A percentile compares a stretch with the other conserved stretches of the same genome.
These are phyloP conservation scores for Cercocebus atys DNA, from an alignment of 2,113 vertebrate species.

Conservation along the genomic window DNA sequence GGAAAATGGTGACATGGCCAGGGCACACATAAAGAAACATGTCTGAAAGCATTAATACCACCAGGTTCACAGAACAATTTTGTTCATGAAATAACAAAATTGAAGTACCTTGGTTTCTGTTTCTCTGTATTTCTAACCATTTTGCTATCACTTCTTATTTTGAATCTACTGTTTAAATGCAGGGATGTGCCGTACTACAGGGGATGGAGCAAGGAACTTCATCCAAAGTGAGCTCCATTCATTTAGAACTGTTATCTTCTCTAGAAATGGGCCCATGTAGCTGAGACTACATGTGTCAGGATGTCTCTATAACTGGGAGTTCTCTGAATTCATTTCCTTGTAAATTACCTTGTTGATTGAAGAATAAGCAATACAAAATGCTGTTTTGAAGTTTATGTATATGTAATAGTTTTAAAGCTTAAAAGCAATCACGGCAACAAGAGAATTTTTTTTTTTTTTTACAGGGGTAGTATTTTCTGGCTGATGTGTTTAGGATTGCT, in stretches of 20 bases:
- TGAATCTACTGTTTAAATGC: not conserved
- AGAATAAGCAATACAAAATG: not conserved
- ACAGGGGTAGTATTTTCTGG: not conserved
- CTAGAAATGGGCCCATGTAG: not conserved
- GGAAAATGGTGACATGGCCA: not conserved
- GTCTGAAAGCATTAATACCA: constrained; percentile 2
- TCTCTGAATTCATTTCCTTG: constrained; percentile 24
- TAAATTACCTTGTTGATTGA: not conserved
- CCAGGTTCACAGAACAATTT: not conserved
- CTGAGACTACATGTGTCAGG: not conserved
- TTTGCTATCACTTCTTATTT: constrained; percentile 22
- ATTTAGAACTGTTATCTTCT: not conserved
- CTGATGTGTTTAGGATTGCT: not conserved
- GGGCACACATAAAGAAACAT: not conserved
- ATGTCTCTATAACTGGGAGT: not conserved
- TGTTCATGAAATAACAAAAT: not conserved
- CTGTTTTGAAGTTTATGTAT: not conserved
- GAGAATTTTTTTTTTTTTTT: not conserved
- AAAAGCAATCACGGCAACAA: not conserved
- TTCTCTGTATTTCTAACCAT: not conserved
- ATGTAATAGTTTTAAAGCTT: constrained; percentile 5
- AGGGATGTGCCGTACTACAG: not conserved
- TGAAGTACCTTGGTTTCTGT: not conserved
- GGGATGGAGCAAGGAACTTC: not conserved
- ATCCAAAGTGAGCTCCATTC: not conserved